Base-by-base conservation (phyloP, 2,797 vertebrate species). In the Syngnathus acus region DNA sequence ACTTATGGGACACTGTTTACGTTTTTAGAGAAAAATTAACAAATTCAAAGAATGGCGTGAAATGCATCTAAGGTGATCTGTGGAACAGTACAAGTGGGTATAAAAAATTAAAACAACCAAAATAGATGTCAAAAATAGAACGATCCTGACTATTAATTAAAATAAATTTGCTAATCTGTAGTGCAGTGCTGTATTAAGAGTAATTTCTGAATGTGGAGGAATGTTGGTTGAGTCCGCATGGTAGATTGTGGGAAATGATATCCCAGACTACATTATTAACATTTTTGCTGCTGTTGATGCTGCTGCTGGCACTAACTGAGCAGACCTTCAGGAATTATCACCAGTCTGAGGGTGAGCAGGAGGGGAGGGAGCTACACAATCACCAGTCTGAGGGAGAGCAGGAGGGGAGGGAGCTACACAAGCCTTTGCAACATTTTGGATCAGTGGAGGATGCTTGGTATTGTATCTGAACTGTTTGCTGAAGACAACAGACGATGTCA, bases 231-330 rank as follows among this genome's bases (percentile, higher is more conserved):
- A 21, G 81, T 86, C 67, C 69, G 68, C 78, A 87, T 82, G 79
- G 84, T 65, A 80, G 89, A 87, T 88, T 86, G 84, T 76, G 62
- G 76, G 75, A 64, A 62, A 71, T 74, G 39, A 72, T 77, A 79
- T 82, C 71, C 68, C 65, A 68, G 65, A 50, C 19, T 37, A 13
- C 47, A 23, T 6, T 51, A 40, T 2, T 51, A 21, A 51, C 2
- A 10, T 42, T 32, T 42, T 17, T 26, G 6, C n/a, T 23, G 59
- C 10, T 26, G n/a, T 1, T 14, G 39, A 5, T 13, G 38, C 4
- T 53, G 10, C 32, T 32, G 32, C 3, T 23, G 21, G 37, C 37
- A 6, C 14, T n/a, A 21, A 42, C 59, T 58, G n/a, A 14, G 10
- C 10, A 61, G 10, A 43, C 40, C n/a, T 61, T 21, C 42, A 17